A percentile compares a stretch with the other conserved stretches of the same genome.
Evolutionary conservation across 2,888 invertebrate species (phyloP).

Genomic region (Drosophila koepferae): DNA sequence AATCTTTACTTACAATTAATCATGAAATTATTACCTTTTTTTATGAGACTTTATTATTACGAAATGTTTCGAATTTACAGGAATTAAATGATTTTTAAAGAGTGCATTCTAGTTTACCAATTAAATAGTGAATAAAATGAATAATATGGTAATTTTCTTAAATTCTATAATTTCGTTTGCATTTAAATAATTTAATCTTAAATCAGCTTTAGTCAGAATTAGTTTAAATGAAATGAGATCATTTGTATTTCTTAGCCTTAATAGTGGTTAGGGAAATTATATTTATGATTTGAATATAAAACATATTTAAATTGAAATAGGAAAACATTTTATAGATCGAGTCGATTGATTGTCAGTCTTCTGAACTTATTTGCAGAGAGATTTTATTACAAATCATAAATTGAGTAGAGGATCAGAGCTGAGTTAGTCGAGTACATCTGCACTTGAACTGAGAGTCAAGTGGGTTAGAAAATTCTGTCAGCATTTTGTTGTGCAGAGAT

Average conservation of each 20-base stretch:
- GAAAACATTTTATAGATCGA: not conserved
- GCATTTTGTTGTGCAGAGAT: slow-evolving; percentile 15
- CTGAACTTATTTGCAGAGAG: not conserved
- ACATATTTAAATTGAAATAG: not conserved
- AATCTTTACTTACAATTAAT: no score
- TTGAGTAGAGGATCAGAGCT: not conserved
- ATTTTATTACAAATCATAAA: slow-evolving; percentile 1
- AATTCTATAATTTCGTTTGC: no score
- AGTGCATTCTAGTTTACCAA: not conserved
- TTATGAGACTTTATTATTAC: no score
- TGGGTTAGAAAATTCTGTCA: slow-evolving; percentile 30
- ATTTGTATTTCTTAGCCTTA: not conserved
- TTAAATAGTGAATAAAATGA: not conserved
- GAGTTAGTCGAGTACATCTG: not conserved
- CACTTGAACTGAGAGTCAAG: slow-evolving; percentile 15
- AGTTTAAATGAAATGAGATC: not conserved
- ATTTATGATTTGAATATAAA: not conserved
- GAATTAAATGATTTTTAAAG: no score
- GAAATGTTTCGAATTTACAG: no score
- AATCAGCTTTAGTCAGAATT: not conserved
- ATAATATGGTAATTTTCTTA: no score
- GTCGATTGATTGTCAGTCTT: not conserved
- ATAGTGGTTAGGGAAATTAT: no score
- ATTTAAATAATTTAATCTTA: not conserved
- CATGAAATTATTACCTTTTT: no score